A percentile compares a stretch with the other conserved stretches of the same genome.
Conservation (phyloP, 2,888 invertebrate species). For the Eucera pruinosa region DNA sequence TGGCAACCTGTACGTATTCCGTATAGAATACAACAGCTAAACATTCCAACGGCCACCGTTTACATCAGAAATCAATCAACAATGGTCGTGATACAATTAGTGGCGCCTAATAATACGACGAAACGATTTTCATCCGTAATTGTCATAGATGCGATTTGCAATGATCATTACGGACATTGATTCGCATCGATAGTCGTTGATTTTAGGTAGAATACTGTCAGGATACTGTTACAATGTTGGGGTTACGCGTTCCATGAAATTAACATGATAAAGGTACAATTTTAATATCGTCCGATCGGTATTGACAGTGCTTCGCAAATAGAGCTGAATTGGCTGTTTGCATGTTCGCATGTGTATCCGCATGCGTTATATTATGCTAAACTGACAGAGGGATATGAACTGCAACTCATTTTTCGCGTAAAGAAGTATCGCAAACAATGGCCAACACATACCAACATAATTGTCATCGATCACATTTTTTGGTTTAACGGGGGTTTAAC, state of each 20-base stretch:
- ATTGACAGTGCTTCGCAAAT: conserved; percentile 9
- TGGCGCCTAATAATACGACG: conserved; percentile 29
- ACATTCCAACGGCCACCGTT: conserved; percentile 60
- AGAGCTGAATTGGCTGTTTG: conserved; percentile 4
- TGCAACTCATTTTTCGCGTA: background rate
- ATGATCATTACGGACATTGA: conserved; percentile 8
- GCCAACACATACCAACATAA: background rate
- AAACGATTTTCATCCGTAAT: conserved; percentile 23
- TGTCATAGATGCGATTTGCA: conserved; percentile 25
- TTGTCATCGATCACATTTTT: background rate
- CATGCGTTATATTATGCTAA: conserved; percentile 3
- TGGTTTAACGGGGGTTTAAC: background rate
- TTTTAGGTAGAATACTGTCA: background rate
- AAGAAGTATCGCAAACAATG: conserved; percentile 5
- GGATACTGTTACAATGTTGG: background rate
- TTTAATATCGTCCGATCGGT: conserved; percentile 19
- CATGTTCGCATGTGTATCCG: conserved; percentile 20
- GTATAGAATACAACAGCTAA: background rate
- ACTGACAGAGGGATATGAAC: background rate
- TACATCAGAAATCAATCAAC: conserved; percentile 61
- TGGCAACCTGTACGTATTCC: conserved; percentile 47
- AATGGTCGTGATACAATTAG: conserved; percentile 51
- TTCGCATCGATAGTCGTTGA: conserved; percentile 6
- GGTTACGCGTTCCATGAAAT: too few relatives aligned
- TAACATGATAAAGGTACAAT: conserved; percentile 7